Percentiles rank a stretch among this genome's conserved stretches.
These are phyloP conservation scores for Ctenosaura bakeri DNA, from an alignment of 2,797 vertebrate genomes.

Conservation along the genomic window DNA sequence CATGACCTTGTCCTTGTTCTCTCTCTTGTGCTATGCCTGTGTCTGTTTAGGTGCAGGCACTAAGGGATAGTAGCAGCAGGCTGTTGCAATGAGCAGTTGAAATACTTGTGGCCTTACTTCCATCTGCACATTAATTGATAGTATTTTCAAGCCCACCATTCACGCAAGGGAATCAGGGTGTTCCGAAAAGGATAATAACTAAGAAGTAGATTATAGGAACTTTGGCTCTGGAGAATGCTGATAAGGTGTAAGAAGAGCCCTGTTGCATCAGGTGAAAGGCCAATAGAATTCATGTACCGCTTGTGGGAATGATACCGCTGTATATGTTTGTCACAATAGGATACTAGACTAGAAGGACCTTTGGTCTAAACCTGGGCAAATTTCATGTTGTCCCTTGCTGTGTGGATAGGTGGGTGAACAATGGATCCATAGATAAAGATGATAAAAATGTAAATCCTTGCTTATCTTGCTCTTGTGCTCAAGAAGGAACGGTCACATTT, in stretches of 20 bases:
- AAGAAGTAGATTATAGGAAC: not conserved
- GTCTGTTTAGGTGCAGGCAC: not conserved
- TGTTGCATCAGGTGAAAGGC: not conserved
- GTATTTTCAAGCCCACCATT: not conserved
- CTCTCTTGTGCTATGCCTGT: not conserved
- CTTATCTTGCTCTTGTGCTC: too few species aligned
- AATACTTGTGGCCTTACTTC: not conserved
- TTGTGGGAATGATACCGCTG: not conserved
- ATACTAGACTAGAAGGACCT: not conserved
- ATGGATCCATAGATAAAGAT: not conserved
- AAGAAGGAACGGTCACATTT: too few species aligned
- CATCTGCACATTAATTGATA: not conserved
- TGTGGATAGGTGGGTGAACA: too few species aligned
- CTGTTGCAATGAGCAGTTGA: not conserved
- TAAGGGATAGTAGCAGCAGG: not conserved
- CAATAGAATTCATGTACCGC: too few species aligned
- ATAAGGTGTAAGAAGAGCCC: too few species aligned
- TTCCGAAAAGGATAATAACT: not conserved
- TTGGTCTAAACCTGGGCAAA: not conserved
- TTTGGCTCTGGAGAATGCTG: not conserved
- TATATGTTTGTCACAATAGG: not conserved
- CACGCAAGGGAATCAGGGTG: not conserved
- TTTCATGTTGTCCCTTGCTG: too few species aligned
- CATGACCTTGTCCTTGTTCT: slow-evolving; percentile 15
- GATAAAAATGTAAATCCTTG: too few species aligned